Evolutionary conservation across 1,140 invertebrate genomes (phyloP), one percentile per base, ranked within the genome.

Genomic region (Scaptomyza pallida): DNA sequence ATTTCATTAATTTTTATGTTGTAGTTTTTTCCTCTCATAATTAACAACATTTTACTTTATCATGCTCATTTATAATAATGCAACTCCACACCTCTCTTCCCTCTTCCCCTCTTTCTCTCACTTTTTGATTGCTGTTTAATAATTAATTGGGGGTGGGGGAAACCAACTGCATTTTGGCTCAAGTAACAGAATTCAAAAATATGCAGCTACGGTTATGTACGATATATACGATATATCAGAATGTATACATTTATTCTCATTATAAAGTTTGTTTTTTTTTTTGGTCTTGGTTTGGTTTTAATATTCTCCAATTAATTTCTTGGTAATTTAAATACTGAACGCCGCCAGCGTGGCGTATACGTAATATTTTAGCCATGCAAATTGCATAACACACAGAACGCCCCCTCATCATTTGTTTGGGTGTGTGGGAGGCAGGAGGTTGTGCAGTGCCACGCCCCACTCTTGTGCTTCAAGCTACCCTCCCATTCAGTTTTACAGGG

Each of bases 311-410:
- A 85, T 83, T 79, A 83, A 80, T 83, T 30, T 85, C 72, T 62
- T 62, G 41, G 56, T 60, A 65, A 75, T 77, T 82, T 77, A 52
- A 70, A 61, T 74, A 5, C 61, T 69, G 82, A n/a, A n/a, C n/a
- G n/a, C 59, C 56, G 54, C 55, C 48, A 8, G 26, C 51, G 10
- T 60, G 74, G 65, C 82, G 81, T 86, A 86, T 88, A 70, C 81
- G 82, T 86, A 81, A 88, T 81, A 54, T 75, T 78, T 70, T 65
- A 60, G 57, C 79, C 65, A n/a, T n/a, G n/a, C n/a, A n/a, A n/a
- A n/a, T n/a, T n/a, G n/a, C n/a, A n/a, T 72, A 61, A 40, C 72
- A 63, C 23, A 26, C 23, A 50, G n/a, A n/a, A n/a, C 30, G 40
- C 51, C 44, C 44, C 47, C 30, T 17, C 26, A 8, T 33, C 56